Conservation (phyloP, 1,140 invertebrate species). For the Chelonus insularis region DNA sequence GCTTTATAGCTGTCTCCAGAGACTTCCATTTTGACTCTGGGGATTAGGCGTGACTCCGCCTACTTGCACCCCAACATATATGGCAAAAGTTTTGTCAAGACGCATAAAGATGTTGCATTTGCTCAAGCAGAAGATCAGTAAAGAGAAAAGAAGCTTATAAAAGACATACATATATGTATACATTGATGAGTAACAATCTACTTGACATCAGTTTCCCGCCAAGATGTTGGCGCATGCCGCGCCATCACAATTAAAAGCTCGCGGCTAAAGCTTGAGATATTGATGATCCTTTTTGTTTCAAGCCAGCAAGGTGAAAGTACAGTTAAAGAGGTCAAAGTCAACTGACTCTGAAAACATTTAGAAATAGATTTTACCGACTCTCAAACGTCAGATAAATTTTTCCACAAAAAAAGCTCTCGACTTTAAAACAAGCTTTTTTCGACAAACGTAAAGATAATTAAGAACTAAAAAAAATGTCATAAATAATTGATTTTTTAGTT, state of each 20-base stretch:
- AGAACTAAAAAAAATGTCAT: too few relatives aligned
- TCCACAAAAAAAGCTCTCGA: too few relatives aligned
- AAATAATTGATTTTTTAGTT: too few relatives aligned
- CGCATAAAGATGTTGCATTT: background rate
- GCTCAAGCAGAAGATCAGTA: background rate
- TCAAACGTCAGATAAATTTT: too few relatives aligned
- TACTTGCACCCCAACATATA: constrained; percentile 30
- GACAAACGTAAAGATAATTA: too few relatives aligned
- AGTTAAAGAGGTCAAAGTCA: constrained; percentile 20
- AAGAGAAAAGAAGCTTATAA: constrained; percentile 11
- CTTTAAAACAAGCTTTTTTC: too few relatives aligned
- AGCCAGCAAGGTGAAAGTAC: constrained; percentile 15
- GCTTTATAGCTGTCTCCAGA: constrained; percentile 44
- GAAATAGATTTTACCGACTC: too few relatives aligned
- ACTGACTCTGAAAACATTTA: too few relatives aligned
- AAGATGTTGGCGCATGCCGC: background rate
- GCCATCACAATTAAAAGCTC: constrained; percentile 35
- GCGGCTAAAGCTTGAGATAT: constrained; percentile 55
- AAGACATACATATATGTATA: constrained; percentile 10
- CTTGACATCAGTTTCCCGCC: background rate
- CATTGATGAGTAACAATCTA: background rate
- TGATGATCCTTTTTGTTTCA: constrained; percentile 51
- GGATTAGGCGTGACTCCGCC: constrained; percentile 61
- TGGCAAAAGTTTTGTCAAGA: constrained; percentile 52
- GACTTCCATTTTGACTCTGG: constrained; percentile 62